phyloP scores from a whole-genome alignment of 2,113 vertebrate genomes.

The Paramormyrops kingsleyae region DNA sequence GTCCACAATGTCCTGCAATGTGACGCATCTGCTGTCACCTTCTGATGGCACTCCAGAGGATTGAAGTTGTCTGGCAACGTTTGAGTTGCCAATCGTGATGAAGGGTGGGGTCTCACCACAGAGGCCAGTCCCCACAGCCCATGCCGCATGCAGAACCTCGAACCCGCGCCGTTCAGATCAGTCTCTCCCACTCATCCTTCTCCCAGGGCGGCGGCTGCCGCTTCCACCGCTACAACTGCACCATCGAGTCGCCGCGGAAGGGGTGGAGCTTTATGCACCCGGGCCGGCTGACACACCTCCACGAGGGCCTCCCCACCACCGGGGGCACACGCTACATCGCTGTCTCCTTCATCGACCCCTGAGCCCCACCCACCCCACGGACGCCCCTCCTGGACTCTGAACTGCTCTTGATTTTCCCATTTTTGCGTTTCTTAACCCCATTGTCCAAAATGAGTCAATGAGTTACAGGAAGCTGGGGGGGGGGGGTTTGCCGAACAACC shows the following conservation, averaged over 20 bases:
- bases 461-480: neutral
- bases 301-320: slow-evolving; percentile 93
- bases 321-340: slow-evolving; percentile 95
- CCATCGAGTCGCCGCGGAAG: slow-evolving; percentile 86
- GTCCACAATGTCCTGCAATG: neutral
- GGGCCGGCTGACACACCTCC: slow-evolving; percentile 90
- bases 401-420: slow-evolving; percentile 4
- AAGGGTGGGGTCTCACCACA: neutral
- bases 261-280: slow-evolving; percentile 99
- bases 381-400: slow-evolving; percentile 14
- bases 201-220: slow-evolving; percentile 91
- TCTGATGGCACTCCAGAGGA: neutral
- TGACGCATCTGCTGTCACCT: neutral
- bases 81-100: neutral
- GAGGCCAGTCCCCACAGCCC: neutral
- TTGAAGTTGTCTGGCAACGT: too few species aligned
- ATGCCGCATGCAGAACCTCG: neutral
- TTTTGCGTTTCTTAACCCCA: neutral
- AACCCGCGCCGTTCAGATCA: neutral
- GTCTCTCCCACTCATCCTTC: neutral
- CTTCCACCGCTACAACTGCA: slow-evolving; percentile 94
- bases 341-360: slow-evolving; percentile 94
- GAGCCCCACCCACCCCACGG: slow-evolving; percentile 23
- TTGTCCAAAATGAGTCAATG: neutral
- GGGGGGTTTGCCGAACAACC: neutral